Conservation (phyloP, 1,140 invertebrate species). For the Danaus melanippus region DNA sequence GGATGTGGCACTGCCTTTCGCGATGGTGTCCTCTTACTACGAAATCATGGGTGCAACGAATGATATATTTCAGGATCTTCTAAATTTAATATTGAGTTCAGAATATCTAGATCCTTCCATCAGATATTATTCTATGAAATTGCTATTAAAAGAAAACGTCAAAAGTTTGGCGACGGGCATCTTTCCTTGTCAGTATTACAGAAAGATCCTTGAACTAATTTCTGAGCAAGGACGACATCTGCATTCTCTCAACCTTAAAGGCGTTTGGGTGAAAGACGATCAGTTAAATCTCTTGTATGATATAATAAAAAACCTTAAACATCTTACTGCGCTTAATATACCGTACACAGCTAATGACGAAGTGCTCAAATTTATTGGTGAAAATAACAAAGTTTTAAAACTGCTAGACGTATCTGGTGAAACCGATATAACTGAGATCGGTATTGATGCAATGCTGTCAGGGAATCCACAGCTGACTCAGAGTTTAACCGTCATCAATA, state of each 20-base stretch:
- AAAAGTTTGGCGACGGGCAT: conserved; percentile 76
- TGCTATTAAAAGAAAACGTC: conserved; percentile 76
- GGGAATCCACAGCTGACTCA: conserved; percentile 66
- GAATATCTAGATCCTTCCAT: conserved; percentile 77
- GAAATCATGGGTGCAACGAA: conserved; percentile 72
- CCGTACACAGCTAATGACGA: conserved; percentile 80
- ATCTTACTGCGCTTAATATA: conserved; percentile 75
- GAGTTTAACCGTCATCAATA: conserved; percentile 74
- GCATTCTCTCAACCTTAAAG: conserved; percentile 77
- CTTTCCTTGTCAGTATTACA: conserved; percentile 78
- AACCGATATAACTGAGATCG: conserved; percentile 75
- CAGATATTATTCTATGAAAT: conserved; percentile 74
- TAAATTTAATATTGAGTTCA: conserved; percentile 75
- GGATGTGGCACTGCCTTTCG: conserved; percentile 72
- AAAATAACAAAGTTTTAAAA: conserved; percentile 72
- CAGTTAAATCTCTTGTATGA: conserved; percentile 75
- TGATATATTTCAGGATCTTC: conserved; percentile 77
- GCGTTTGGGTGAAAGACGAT: conserved; percentile 79
- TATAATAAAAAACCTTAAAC: conserved; percentile 71
- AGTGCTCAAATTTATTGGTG: conserved; percentile 74
- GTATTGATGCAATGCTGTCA: conserved; percentile 71
- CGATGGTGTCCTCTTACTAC: conserved; percentile 73
- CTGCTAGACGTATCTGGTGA: conserved; percentile 78
- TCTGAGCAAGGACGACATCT: conserved; percentile 73
- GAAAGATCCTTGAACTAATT: conserved; percentile 76